Conservation (phyloP, 2,888 invertebrate species). For the Cactoblastis cactorum region DNA sequence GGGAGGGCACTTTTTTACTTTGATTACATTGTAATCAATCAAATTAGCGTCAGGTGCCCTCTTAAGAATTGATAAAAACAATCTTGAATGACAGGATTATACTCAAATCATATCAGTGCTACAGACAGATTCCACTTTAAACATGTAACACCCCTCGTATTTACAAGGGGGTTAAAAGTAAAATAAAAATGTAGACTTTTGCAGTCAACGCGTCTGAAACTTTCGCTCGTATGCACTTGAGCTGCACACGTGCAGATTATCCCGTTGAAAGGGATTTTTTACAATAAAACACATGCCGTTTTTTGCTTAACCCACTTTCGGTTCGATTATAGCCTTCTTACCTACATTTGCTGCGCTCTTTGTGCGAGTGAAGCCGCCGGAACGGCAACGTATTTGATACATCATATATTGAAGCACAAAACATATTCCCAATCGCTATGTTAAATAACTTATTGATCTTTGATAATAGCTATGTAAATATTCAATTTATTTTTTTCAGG, state of each 20-base stretch:
- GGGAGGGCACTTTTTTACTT: no score
- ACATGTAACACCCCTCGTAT: no score
- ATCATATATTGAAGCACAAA: background rate
- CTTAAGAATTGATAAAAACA: no score
- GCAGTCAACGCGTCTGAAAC: constrained; percentile 30
- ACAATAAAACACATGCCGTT: constrained; percentile 74
- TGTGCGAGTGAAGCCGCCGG: constrained; percentile 58
- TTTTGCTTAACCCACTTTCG: constrained; percentile 79
- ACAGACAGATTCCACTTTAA: no score
- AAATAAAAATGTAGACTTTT: background rate
- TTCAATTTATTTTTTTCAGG: background rate
- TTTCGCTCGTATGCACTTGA: constrained; percentile 54
- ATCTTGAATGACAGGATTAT: no score
- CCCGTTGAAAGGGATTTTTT: constrained; percentile 71
- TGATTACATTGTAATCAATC: no score
- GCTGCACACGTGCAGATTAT: constrained; percentile 72
- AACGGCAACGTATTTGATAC: constrained; percentile 32
- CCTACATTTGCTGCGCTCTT: constrained; percentile 74
- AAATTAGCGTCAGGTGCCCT: no score
- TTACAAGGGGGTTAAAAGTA: no score
- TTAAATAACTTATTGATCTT: background rate
- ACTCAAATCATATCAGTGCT: no score
- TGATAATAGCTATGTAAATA: background rate
- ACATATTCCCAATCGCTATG: background rate
- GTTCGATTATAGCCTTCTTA: constrained; percentile 78